These are phyloP conservation scores for Peromyscus maniculatus DNA, from an alignment of 2,113 vertebrate species.

Conservation along the genomic window DNA sequence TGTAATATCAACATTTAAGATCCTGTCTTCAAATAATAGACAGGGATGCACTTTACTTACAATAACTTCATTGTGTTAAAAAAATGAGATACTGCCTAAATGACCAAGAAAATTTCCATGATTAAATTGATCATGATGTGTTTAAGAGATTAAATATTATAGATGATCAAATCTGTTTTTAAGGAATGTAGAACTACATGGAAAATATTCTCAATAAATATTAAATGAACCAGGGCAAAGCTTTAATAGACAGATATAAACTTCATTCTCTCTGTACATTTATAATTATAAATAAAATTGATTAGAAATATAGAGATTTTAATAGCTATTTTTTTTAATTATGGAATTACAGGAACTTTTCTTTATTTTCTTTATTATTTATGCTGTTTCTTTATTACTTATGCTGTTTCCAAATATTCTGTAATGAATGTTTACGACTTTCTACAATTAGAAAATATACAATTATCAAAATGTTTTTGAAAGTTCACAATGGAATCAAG, in stretches of 20 bases:
- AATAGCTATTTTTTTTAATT: background rate
- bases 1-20: background rate
- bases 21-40: background rate
- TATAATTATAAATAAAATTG: conserved; percentile 30
- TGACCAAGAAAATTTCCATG: background rate
- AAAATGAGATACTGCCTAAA: background rate
- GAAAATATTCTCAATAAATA: conserved; percentile 1
- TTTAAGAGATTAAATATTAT: background rate
- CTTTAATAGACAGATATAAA: background rate
- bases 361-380: background rate
- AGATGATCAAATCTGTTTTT: background rate
- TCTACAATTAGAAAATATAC: conserved; percentile 15
- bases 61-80: conserved; percentile 16
- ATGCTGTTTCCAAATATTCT: background rate
- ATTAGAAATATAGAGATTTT: background rate
- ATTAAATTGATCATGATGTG: conserved; percentile 28
- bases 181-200: background rate
- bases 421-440: background rate
- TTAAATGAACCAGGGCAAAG: background rate
- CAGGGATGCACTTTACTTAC: background rate
- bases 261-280: background rate
- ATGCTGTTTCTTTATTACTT: background rate
- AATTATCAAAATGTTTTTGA: background rate
- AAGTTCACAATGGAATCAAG: background rate
- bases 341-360: background rate